Percentiles rank a stretch among this genome's conserved stretches.
Evolutionary conservation across 2,888 invertebrate species (phyloP).

Genomic region (Brenthis hecate): DNA sequence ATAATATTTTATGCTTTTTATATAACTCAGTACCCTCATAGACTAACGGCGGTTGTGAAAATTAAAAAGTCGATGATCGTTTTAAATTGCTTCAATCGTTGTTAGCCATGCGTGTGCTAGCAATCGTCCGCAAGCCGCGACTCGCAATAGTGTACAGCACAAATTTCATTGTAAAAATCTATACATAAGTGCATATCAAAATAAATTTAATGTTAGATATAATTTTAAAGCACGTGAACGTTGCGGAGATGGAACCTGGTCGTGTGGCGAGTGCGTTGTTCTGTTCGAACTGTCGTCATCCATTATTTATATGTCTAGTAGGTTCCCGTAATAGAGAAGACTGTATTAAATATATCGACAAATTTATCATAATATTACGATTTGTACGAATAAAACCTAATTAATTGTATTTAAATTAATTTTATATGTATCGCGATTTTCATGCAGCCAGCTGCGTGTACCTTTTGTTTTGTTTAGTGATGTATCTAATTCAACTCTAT

Average conservation of each 20-base stretch:
- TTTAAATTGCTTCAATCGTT: neutral
- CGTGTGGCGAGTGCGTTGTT: constrained; percentile 20
- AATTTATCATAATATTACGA: constrained; percentile 33
- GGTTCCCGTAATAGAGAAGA: constrained; percentile 40
- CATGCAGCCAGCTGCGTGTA: constrained; percentile 4
- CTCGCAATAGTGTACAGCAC: constrained; percentile 72
- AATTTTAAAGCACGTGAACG: constrained; percentile 63
- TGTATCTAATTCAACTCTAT: constrained; percentile 8
- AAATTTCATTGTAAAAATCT: constrained; percentile 74
- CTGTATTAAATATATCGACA: constrained; percentile 40
- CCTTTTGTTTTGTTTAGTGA: constrained; percentile 15
- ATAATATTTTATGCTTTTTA: no score
- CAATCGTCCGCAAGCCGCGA: constrained; percentile 28
- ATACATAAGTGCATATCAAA: constrained; percentile 79
- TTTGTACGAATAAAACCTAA: constrained; percentile 19
- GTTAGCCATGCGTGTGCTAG: neutral
- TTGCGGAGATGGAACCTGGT: constrained; percentile 25
- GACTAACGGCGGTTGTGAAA: no score
- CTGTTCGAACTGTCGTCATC: constrained; percentile 19
- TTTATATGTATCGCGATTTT: constrained; percentile 6
- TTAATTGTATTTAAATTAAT: constrained; percentile 22
- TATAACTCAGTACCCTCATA: no score
- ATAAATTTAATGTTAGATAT: constrained; percentile 75
- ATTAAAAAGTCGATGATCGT: no score
- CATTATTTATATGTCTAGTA: constrained; percentile 29